A percentile compares a stretch with the other conserved stretches of the same genome.
Evolutionary conservation across 2,113 vertebrate species (phyloP).

Genomic region (Xyliphius kryptos): DNA sequence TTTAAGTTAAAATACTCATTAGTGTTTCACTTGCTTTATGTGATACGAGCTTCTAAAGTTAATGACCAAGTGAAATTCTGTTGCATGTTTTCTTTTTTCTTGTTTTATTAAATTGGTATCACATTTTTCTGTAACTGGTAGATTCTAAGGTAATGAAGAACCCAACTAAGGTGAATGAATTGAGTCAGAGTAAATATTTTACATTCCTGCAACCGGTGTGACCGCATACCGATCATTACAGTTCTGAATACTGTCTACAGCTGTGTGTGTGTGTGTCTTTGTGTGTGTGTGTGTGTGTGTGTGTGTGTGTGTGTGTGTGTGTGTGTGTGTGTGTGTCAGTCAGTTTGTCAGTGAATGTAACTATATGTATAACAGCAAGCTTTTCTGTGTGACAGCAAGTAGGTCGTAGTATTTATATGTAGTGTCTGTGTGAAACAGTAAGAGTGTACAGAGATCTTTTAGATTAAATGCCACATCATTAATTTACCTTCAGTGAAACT

Average conservation of each 20-base stretch:
- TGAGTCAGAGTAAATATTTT: slow-evolving; percentile 34
- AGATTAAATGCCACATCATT: slow-evolving; percentile 29
- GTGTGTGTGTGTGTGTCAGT: not conserved
- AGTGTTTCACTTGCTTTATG: too few species aligned
- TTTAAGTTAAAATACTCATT: too few species aligned
- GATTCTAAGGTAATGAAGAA: not conserved
- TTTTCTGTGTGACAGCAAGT: too few species aligned
- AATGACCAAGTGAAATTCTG: too few species aligned
- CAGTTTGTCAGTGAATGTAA: too few species aligned
- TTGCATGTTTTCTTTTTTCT: too few species aligned
- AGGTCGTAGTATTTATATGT: too few species aligned
- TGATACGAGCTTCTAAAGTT: too few species aligned
- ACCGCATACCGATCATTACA: slow-evolving; percentile 39
- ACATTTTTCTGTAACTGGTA: not conserved
- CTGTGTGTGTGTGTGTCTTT: not conserved
- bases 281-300: not conserved
- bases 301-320: not conserved
- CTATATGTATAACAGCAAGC: too few species aligned
- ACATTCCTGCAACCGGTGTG: slow-evolving; percentile 41
- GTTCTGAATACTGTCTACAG: not conserved
- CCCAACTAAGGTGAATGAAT: not conserved
- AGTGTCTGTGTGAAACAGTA: not conserved
- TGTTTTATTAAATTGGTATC: too few species aligned
- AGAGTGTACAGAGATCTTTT: slow-evolving; percentile 43
- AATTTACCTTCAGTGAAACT: slow-evolving; percentile 46